Evolutionary conservation across 1,140 invertebrate genomes (phyloP), one percentile per base, ranked within the genome.

Genomic region (Orchestia grillus): DNA sequence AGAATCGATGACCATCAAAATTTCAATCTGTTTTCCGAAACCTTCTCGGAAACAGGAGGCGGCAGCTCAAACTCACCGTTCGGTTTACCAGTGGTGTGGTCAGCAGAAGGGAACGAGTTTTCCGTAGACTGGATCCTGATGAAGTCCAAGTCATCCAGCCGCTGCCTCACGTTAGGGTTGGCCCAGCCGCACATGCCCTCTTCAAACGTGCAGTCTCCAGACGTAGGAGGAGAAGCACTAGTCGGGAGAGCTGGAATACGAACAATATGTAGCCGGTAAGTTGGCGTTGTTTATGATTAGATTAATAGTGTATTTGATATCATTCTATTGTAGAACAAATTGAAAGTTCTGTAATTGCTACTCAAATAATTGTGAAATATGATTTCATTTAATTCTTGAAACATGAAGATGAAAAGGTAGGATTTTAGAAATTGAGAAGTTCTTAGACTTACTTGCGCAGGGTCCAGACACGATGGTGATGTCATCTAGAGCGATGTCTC

Each of bases 401-500:
- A 19, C 11, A 77, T 36, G 11, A 15, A 1, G 11, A 77, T 3
- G 3, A 8, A 77, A 3, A 77, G 36, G 11, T 1, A 77, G 28
- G 1, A 36, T 77, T 77, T 77, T 77, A 36, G 62, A 53, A 77
- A 77, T 19, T 77, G 62, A 77, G 28, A 77, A 77, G 36, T 77
- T 77, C 62, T 77, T 77, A 3, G 62, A 77, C 36, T 96, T 97
- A 98, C 96, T 98, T 98, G 98, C 98, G 97, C 98, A 98, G 96
- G 98, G 97, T 96, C 98, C 98, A 87, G 97, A 98, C 41, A 98
- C 97, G 77, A 98, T 98, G 11, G 98, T 98, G 44, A 98, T 98
- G 96, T 98, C 98, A 97, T 98, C 98, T 36, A 98, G 97, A 36
- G 98, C 98, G 97, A 98, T 98, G 97, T 98, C 98, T 42, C 98